Conservation (phyloP, 2,888 invertebrate species). For the Rambutsinella grinnellia region DNA sequence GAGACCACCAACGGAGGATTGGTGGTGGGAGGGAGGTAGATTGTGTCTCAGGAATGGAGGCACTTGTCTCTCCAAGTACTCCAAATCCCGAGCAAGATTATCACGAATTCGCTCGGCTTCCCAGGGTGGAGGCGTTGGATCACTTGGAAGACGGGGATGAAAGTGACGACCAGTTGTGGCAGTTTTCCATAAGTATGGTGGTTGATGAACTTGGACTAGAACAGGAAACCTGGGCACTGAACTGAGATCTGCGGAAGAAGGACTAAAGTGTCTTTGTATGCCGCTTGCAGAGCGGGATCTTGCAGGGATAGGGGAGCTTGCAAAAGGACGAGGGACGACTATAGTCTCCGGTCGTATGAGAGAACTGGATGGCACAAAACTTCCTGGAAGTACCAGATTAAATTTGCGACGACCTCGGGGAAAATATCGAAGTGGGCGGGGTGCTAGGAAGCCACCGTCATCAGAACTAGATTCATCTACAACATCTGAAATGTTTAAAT, state of each 20-base stretch:
- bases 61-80: slow-evolving; percentile 66
- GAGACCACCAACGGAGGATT: not conserved
- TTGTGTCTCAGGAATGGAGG: slow-evolving; percentile 61
- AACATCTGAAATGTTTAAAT: slow-evolving; percentile 54
- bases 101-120: slow-evolving; percentile 66
- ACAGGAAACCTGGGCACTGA: slow-evolving; percentile 66
- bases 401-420: slow-evolving; percentile 66
- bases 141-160: slow-evolving; percentile 63
- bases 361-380: slow-evolving; percentile 66
- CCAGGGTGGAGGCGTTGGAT: slow-evolving; percentile 66
- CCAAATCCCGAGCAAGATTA: slow-evolving; percentile 65
- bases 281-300: slow-evolving; percentile 64
- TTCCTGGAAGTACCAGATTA: slow-evolving; percentile 66
- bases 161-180: slow-evolving; percentile 66
- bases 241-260: slow-evolving; percentile 58
- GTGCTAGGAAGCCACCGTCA: slow-evolving; percentile 66
- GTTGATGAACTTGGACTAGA: slow-evolving; percentile 67
- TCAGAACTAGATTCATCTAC: slow-evolving; percentile 66
- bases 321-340: slow-evolving; percentile 62
- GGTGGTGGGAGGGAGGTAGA: not conserved
- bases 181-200: slow-evolving; percentile 66
- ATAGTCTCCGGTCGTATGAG: slow-evolving; percentile 62
- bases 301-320: slow-evolving; percentile 64
- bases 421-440: slow-evolving; percentile 65
- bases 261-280: slow-evolving; percentile 60